phyloP scores from a whole-genome alignment of 2,113 vertebrate species.

The Tretioscincus oriximinensis region DNA sequence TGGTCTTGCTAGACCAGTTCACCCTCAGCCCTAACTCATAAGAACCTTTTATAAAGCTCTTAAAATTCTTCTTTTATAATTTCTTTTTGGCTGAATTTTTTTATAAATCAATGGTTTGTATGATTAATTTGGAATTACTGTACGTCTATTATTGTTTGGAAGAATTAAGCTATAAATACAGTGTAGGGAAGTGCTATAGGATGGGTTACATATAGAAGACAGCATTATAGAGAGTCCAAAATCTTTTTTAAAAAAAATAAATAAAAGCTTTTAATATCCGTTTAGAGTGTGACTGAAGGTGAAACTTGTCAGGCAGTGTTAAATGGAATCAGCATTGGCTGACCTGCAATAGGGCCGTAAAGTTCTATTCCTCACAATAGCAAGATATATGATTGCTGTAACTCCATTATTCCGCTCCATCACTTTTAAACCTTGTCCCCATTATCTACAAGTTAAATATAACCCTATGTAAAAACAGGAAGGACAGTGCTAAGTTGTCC shows the following conservation, averaged over 20 bases:
- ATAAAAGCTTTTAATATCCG: constrained; percentile 55
- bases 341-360: constrained; percentile 79
- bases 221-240: constrained; percentile 10
- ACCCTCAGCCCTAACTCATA: too few relatives aligned
- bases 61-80: too few relatives aligned
- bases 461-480: constrained; percentile 87
- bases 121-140: neutral
- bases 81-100: too few relatives aligned
- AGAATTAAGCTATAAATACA: neutral
- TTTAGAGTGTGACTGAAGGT: constrained; percentile 78
- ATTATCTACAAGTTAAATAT: constrained; percentile 87
- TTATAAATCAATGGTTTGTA: neutral
- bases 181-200: neutral
- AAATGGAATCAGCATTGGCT: constrained; percentile 76
- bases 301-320: constrained; percentile 82
- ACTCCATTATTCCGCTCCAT: constrained; percentile 85
- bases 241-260: constrained; percentile 62
- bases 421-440: constrained; percentile 87
- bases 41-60: neutral
- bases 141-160: neutral
- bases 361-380: constrained; percentile 79
- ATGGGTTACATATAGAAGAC: neutral
- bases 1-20: neutral
- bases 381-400: constrained; percentile 85
- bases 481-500: constrained; percentile 81